Evolutionary conservation across 2,888 invertebrate genomes (phyloP).

Genomic region (Acanthosepion pharaonis): DNA sequence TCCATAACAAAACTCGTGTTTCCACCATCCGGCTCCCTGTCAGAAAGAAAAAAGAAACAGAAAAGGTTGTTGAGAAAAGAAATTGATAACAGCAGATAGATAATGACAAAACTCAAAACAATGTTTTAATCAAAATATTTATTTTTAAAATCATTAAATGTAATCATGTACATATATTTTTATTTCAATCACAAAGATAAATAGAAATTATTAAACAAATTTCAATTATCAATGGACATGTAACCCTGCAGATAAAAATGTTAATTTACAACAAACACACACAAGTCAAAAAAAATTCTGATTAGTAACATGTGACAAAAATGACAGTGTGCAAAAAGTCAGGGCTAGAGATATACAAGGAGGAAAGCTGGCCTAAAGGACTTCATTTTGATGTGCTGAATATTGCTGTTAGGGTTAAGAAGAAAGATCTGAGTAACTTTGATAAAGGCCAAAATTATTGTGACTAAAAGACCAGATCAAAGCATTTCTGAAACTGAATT

Average conservation of each 20-base stretch:
- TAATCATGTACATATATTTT: background rate
- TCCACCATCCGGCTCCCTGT: slow-evolving; percentile 97
- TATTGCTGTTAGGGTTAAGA: too few species aligned
- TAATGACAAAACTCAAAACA: background rate
- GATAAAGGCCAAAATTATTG: too few species aligned
- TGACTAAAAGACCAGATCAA: too few species aligned
- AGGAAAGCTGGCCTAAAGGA: too few species aligned
- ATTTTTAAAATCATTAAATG: background rate
- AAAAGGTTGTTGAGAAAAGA: background rate
- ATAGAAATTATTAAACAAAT: background rate
- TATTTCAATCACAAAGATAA: background rate
- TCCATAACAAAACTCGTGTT: slow-evolving; percentile 96
- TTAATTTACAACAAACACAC: too few species aligned
- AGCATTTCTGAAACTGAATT: too few species aligned
- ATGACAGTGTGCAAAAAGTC: too few species aligned
- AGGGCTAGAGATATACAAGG: too few species aligned
- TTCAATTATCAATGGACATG: background rate
- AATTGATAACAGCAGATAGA: background rate
- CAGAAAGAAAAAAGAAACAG: slow-evolving; percentile 50
- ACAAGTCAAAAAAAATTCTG: too few species aligned
- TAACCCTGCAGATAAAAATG: background rate
- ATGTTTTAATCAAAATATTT: background rate
- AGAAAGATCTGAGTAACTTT: too few species aligned
- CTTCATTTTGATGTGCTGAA: too few species aligned
- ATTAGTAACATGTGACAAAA: too few species aligned